Conservation (phyloP, 2,888 invertebrate species). For the Merodon equestris region DNA sequence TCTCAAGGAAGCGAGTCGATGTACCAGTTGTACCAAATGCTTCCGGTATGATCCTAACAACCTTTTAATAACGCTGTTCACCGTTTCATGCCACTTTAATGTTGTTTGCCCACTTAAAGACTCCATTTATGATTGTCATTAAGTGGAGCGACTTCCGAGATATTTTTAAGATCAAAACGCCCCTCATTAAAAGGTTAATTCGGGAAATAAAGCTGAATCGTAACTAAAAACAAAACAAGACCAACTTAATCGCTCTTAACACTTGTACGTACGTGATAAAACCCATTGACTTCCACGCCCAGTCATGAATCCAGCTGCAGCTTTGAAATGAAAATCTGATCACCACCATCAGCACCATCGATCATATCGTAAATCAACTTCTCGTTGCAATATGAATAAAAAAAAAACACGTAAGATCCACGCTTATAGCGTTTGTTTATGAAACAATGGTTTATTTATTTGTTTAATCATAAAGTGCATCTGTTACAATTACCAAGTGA, state of each 20-base stretch:
- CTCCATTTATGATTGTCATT: no score
- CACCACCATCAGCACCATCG: conserved; percentile 52
- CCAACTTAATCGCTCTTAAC: no score
- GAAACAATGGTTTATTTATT: conserved; percentile 60
- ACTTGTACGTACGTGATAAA: no score
- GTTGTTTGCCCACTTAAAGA: conserved; percentile 1
- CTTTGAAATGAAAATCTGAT: conserved; percentile 62
- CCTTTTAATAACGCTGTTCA: no score
- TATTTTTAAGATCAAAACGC: conserved; percentile 53
- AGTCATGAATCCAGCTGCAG: conserved; percentile 39
- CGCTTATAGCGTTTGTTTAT: conserved; percentile 13
- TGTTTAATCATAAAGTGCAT: conserved; percentile 49
- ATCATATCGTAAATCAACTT: conserved; percentile 63
- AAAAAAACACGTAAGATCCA: conserved; percentile 15
- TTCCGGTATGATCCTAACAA: no score
- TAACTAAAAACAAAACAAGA: no score
- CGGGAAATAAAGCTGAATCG: conserved; percentile 10
- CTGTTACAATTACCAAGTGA: conserved; percentile 47
- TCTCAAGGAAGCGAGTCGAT: no score
- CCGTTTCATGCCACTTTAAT: no score
- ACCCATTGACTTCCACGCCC: no score
- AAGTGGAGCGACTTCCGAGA: conserved; percentile 61
- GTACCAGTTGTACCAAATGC: no score
- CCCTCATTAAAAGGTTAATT: conserved; percentile 14
- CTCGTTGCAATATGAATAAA: conserved; percentile 23